Base-by-base conservation (phyloP, 2,888 invertebrate genomes). In the Trichogramma dendrolimi region DNA sequence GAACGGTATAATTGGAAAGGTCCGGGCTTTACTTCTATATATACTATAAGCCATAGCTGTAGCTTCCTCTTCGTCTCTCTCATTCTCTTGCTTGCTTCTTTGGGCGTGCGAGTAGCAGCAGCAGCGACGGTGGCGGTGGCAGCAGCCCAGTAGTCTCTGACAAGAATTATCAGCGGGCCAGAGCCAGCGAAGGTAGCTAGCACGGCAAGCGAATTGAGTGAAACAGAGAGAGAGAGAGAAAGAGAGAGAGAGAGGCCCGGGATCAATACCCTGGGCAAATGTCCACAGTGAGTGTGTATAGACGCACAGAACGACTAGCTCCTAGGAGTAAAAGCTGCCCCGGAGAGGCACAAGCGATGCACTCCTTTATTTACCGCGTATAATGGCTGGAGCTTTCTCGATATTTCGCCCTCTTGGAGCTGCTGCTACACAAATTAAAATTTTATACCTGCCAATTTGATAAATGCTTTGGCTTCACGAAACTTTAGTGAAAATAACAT, bases 131-230 rank as follows among this genome's bases (percentile, higher is more conserved):
- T 53, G 60, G 60, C 62, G 64, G 63, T 62, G 67, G 61, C 68
- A 61, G 67, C 70, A 67, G 71, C 69, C 69, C 75, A 74, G 75
- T 73, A 77, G 78, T 76, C 76, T 76, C 78, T 77, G 78, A 78
- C 78, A 78, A 78, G 79, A 79, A 78, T 79, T 78, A 79, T 79
- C 78, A 79, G 79, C 77, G 78, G 78, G 77, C 27, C 27, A 2
- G 27, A 27, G 27, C 27, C 27, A 27, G 27, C 74, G 76, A 78
- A 78, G 77, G 77, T 79, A 77, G 77, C 78, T 78, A 75, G 77
- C 77, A 76, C 77, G 77, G 49, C 44, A 57, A 55, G 58, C 55
- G 42, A n/a, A 51, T 11, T 27, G n/a, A 7, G 41, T 5, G 41
- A 11, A 11, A 39, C 46, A 5, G 10, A 50, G 55, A 49, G n/a